Conservation (phyloP, 1,140 invertebrate genomes). For the Drosophila asahinai region DNA sequence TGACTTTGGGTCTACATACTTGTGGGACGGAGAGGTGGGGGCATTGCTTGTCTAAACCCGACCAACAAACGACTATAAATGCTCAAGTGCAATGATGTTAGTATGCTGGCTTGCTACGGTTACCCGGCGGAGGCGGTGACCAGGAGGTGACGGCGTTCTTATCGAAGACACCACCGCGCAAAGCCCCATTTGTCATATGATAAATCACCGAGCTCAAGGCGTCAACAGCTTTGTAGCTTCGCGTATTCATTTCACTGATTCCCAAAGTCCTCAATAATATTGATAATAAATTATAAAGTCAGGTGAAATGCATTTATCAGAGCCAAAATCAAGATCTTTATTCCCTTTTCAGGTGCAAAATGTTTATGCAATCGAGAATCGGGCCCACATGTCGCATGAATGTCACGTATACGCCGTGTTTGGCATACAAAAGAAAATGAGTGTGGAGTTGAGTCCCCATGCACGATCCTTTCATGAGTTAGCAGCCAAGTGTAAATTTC, state of each 20-base stretch:
- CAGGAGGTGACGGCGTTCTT: slow-evolving; percentile 25
- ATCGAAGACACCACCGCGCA: slow-evolving; percentile 41
- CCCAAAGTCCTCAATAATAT: slow-evolving; percentile 40
- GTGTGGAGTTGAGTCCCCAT: slow-evolving; percentile 2
- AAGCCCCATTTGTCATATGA: slow-evolving; percentile 63
- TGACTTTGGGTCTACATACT: slow-evolving; percentile 5
- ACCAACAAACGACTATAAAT: slow-evolving; percentile 34
- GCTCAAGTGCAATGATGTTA: slow-evolving; percentile 21
- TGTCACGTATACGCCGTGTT: slow-evolving; percentile 60
- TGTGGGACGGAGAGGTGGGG: background rate
- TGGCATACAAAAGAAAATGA: slow-evolving; percentile 25
- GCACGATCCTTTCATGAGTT: slow-evolving; percentile 44
- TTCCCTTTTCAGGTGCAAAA: slow-evolving; percentile 16
- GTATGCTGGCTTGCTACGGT: background rate
- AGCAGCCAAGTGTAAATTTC: slow-evolving; percentile 52
- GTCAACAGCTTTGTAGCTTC: slow-evolving; percentile 43
- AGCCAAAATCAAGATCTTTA: slow-evolving; percentile 25
- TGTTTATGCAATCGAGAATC: slow-evolving; percentile 27
- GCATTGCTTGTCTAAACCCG: slow-evolving; percentile 15
- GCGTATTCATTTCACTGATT: slow-evolving; percentile 40
- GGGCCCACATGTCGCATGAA: slow-evolving; percentile 39
- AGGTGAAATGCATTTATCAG: slow-evolving; percentile 63
- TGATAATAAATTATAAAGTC: slow-evolving; percentile 60
- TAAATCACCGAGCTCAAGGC: slow-evolving; percentile 57
- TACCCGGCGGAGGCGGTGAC: background rate